A percentile compares a stretch with the other conserved stretches of the same genome.
Conservation (phyloP, 2,888 invertebrate species). For the Napeogenes sylphis region DNA sequence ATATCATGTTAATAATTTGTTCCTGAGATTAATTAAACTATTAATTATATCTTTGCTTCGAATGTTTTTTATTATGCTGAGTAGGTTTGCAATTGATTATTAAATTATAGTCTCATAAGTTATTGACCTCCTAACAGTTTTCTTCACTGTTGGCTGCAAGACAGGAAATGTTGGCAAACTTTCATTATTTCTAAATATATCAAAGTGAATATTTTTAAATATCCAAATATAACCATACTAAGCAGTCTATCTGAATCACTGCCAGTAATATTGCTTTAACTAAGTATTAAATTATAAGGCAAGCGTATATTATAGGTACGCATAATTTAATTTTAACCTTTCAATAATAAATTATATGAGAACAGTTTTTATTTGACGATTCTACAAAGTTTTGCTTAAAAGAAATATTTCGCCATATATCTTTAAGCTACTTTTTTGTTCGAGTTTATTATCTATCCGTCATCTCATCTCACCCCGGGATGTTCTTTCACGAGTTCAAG, state of each 20-base stretch:
- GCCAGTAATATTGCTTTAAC: slow-evolving; percentile 45
- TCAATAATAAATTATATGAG: background rate
- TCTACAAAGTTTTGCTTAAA: background rate
- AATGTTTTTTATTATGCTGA: too few relatives aligned
- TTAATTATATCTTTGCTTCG: too few relatives aligned
- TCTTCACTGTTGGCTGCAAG: slow-evolving; percentile 32
- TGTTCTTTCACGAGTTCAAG: slow-evolving; percentile 43
- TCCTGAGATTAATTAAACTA: too few relatives aligned
- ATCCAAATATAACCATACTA: slow-evolving; percentile 36
- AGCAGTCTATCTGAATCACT: slow-evolving; percentile 43
- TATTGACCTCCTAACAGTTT: slow-evolving; percentile 34
- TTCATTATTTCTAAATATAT: slow-evolving; percentile 33
- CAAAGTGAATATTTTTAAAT: slow-evolving; percentile 28
- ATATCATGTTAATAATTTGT: too few relatives aligned
- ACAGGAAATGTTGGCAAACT: slow-evolving; percentile 35
- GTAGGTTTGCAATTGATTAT: background rate
- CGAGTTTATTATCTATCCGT: too few relatives aligned
- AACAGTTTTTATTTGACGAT: background rate
- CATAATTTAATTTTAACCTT: background rate
- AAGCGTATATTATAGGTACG: background rate
- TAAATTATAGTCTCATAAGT: background rate
- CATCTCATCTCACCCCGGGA: too few relatives aligned
- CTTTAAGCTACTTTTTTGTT: too few relatives aligned
- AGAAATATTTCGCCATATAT: slow-evolving; percentile 1
- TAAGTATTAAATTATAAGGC: background rate